Conservation (phyloP, 2,797 vertebrate genomes). For the Sebastes dallii region DNA sequence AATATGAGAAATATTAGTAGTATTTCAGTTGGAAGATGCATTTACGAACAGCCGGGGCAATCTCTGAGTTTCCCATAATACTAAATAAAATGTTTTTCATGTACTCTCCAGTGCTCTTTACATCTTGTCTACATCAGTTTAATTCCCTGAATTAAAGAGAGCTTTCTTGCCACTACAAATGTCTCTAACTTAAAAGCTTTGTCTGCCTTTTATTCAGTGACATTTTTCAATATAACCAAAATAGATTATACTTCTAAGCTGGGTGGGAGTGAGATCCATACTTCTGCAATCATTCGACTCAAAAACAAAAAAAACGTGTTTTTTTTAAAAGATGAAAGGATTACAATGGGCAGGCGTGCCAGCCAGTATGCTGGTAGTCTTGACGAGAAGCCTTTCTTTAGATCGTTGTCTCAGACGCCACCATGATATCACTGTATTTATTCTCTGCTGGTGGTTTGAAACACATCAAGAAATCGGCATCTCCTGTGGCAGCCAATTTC, state of each 20-base stretch:
- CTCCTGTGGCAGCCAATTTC: constrained; percentile 50
- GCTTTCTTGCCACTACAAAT: constrained; percentile 9
- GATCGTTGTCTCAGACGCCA: constrained; percentile 22
- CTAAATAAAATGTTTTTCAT: not conserved
- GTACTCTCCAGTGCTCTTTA: not conserved
- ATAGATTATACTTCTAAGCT: constrained; percentile 27
- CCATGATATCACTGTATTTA: constrained; percentile 36
- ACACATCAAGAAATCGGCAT: constrained; percentile 47
- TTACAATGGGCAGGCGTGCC: not conserved
- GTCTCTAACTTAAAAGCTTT: constrained; percentile 28
- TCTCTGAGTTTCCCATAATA: not conserved
- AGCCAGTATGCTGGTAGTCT: not conserved
- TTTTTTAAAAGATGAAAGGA: constrained; percentile 18
- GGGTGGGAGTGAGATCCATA: constrained; percentile 6
- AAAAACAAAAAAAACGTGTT: constrained; percentile 12
- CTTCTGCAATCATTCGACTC: not conserved
- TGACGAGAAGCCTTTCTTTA: constrained; percentile 17
- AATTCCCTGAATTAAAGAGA: constrained; percentile 1
- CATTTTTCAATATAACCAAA: constrained; percentile 37
- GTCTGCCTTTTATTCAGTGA: constrained; percentile 25
- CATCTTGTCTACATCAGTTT: not conserved
- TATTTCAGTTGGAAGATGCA: not conserved
- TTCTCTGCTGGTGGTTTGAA: constrained; percentile 45
- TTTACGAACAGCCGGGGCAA: not conserved
- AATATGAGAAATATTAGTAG: not conserved